Evolutionary conservation across 2,888 invertebrate species (phyloP).

Genomic region (Aphidoletes aphidimyza): DNA sequence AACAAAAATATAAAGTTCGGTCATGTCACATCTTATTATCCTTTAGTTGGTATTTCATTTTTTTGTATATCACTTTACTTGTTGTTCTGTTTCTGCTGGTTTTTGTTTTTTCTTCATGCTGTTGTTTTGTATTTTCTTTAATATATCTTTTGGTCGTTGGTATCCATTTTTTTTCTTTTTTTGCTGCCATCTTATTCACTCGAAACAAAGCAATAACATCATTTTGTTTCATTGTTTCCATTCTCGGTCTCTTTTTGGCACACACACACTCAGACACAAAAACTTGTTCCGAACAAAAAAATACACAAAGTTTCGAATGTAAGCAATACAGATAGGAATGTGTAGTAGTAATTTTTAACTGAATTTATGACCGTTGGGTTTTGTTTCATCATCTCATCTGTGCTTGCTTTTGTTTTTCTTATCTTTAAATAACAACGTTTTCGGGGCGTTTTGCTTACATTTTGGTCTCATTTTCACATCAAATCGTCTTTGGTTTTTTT

Average conservation of each 20-base stretch:
- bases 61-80: slow-evolving; percentile 49
- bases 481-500: neutral
- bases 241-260: too few species aligned
- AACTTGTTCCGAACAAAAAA: neutral
- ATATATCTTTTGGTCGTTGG: slow-evolving; percentile 20
- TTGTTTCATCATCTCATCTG: slow-evolving; percentile 37
- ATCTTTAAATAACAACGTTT: neutral
- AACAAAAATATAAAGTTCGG: slow-evolving; percentile 54
- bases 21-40: slow-evolving; percentile 55
- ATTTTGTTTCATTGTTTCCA: too few species aligned
- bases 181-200: slow-evolving; percentile 16
- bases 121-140: slow-evolving; percentile 12
- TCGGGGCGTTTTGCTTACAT: neutral
- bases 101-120: neutral
- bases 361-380: slow-evolving; percentile 45
- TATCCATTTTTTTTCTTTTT: neutral
- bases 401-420: neutral
- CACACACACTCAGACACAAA: neutral
- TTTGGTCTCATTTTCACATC: neutral
- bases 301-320: slow-evolving; percentile 13
- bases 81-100: neutral
- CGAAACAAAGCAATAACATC: slow-evolving; percentile 3
- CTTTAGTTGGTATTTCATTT: slow-evolving; percentile 49
- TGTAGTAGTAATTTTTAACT: slow-evolving; percentile 41
- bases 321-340: neutral